These are phyloP conservation scores for Dolichoris vasculosae DNA, from an alignment of 1,140 invertebrate genomes.

Conservation along the genomic window DNA sequence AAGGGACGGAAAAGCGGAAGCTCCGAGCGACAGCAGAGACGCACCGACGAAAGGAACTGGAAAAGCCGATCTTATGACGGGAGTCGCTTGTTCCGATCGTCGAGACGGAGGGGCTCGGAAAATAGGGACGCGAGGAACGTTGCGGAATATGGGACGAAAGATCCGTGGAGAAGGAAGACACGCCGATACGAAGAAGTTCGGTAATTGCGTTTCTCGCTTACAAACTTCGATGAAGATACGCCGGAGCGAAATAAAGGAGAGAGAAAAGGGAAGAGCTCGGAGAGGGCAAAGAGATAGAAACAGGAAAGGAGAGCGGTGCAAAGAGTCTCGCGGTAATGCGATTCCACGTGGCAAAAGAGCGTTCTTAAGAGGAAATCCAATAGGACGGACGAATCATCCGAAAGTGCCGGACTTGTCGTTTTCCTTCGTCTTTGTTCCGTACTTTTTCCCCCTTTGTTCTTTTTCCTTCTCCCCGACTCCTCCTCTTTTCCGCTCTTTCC, in stretches of 20 bases:
- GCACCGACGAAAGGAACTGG: background rate
- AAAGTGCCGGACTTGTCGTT: constrained; percentile 34
- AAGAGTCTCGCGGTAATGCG: constrained; percentile 20
- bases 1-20: background rate
- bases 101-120: background rate
- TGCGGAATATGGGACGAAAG: background rate
- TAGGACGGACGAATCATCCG: constrained; percentile 44
- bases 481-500: background rate
- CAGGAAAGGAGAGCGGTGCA: background rate
- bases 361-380: constrained; percentile 41
- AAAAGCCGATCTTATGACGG: background rate
- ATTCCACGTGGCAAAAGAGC: constrained; percentile 42
- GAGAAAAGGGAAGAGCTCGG: background rate
- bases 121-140: background rate
- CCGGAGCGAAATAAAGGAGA: background rate
- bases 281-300: background rate
- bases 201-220: constrained; percentile 43
- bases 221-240: constrained; percentile 31
- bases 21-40: background rate
- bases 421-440: constrained; percentile 4
- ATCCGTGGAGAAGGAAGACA: background rate
- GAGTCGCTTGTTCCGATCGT: background rate
- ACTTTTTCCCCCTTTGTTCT: background rate
- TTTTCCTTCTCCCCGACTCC: background rate
- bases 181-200: background rate